phyloP scores from a whole-genome alignment of 2,113 vertebrate species.

The Myodes glareolus region DNA sequence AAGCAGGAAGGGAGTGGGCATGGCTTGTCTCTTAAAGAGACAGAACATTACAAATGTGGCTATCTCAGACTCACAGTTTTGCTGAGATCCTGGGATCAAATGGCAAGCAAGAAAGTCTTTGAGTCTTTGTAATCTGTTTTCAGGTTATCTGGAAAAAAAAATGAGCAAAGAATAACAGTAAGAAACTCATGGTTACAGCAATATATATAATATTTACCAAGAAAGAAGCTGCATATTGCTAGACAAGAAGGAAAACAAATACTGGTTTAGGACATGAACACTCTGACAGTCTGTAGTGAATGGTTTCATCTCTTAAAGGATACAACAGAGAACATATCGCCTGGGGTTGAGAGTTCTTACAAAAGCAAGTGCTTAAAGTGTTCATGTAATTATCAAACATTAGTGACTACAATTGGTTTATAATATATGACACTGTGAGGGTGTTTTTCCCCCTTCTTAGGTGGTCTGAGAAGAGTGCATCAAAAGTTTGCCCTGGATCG shows the following conservation, averaged over 20 bases:
- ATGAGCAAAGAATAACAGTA: background rate
- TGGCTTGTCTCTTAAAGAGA: too few species aligned
- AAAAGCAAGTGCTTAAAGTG: background rate
- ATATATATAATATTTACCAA: background rate
- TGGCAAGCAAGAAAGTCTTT: background rate
- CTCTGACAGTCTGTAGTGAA: background rate
- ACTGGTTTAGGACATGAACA: background rate
- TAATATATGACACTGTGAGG: background rate
- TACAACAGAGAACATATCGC: background rate
- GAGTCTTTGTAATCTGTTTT: background rate
- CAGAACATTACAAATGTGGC: background rate
- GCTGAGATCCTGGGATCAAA: background rate
- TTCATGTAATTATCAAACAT: conserved; percentile 18
- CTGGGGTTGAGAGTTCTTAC: background rate
- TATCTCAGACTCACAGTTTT: background rate
- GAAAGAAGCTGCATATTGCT: background rate
- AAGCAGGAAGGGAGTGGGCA: background rate
- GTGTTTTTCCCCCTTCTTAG: conserved; percentile 12
- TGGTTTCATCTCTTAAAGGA: background rate
- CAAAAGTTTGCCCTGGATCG: conserved; percentile 20
- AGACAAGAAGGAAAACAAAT: background rate
- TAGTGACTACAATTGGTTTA: background rate
- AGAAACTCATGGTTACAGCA: background rate
- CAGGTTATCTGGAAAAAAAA: background rate
- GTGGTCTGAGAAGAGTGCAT: conserved; percentile 34